Conservation (phyloP, 2,113 vertebrate species). For the Octodon degus region DNA sequence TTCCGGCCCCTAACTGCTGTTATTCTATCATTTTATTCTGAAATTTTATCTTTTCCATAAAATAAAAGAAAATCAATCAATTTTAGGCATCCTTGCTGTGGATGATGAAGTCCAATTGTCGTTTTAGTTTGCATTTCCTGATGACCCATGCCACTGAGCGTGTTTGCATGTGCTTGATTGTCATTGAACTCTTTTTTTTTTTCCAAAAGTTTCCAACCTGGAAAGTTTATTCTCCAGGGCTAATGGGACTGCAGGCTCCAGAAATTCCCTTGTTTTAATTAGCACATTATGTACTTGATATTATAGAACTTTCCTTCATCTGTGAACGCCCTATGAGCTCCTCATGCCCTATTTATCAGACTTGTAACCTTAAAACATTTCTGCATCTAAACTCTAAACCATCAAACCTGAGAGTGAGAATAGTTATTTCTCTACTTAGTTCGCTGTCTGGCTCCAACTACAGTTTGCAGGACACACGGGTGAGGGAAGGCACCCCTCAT, state of each 20-base stretch:
- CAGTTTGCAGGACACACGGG: rapidly evolving
- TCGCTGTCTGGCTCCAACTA: too few species aligned
- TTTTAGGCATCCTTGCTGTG: background rate
- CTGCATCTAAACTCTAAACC: background rate
- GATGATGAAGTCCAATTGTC: background rate
- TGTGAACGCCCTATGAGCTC: rapidly evolving
- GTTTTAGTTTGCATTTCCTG: background rate
- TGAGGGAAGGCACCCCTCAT: background rate
- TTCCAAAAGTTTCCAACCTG: background rate
- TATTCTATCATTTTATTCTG: too few species aligned
- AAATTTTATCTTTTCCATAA: too few species aligned
- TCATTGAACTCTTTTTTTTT: too few species aligned
- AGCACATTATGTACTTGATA: rapidly evolving
- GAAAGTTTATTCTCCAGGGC: background rate
- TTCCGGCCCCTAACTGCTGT: too few species aligned
- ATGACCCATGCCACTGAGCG: background rate
- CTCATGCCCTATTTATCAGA: background rate
- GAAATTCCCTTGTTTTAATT: background rate
- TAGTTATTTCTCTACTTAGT: background rate
- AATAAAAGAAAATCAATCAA: background rate
- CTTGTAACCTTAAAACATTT: background rate
- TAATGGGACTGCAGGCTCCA: background rate
- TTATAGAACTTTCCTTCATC: rapidly evolving
- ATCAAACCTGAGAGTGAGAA: rapidly evolving
- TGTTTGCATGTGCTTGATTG: too few species aligned